Base-by-base conservation (phyloP, 2,113 vertebrate species). In the Catharus bicknelli region DNA sequence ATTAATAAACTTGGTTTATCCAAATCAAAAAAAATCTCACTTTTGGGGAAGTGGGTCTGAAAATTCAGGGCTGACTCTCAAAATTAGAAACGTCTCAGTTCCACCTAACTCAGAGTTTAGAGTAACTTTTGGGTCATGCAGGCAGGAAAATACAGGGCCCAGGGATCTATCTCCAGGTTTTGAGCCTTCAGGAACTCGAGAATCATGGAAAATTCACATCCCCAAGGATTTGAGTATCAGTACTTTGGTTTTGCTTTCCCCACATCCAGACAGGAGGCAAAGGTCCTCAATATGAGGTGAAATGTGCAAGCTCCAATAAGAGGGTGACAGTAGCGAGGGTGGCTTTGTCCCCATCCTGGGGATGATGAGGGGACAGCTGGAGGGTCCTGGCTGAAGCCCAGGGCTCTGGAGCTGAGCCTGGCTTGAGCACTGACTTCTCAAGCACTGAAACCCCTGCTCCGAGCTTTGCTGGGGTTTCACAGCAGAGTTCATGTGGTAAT, bases 351-450 rank as follows among this genome's bases (percentile, higher is more conserved):
- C 13, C 0, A 2, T 53, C 5, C 61, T 62, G 55, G 10, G n/a
- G 20, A 4, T 29, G 58, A 13, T 1, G 0, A 15, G 17, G 50
- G n/a, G 10, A 58, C 55, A 32, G 0, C 10, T 40, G 34, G 20
- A 4, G 32, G 25, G 3, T 63, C 14, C 72, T 43, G 27, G 36
- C 18, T 1, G 2, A 32, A 45, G n/a, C 17, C 3, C 0, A 0
- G 10, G 38, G 11, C 51, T 73, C 59, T 2, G 21, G 36, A 53
- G 70, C 42, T 42, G 42, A 36, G 30, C 67, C 54, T 58, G 27
- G 8, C 2, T 9, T n/a, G 32, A 86, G 27, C 5, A 0, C 20
- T 57, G 17, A 0, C 23, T 61, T 85, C 68, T 25, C 25, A 4
- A 29, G 36, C 34, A 29, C 53, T 34, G 25, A 47, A 70, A 10